A percentile compares a stretch with the other conserved stretches of the same genome.
Evolutionary conservation across 2,113 vertebrate species (phyloP).

Genomic region (Bungarus multicinctus): DNA sequence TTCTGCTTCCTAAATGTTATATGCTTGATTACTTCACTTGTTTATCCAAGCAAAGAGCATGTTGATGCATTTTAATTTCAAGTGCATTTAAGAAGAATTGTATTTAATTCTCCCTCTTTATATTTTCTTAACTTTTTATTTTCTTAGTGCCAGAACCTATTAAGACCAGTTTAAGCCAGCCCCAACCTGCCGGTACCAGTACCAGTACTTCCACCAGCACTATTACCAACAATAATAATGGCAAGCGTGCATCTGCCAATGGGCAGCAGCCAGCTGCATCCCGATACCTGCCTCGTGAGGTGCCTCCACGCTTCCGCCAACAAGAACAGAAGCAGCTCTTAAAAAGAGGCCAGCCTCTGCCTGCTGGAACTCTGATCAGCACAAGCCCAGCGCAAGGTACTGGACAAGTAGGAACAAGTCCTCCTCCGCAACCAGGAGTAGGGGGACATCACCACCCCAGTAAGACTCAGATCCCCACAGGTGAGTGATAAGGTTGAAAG

Average conservation of each 20-base stretch:
- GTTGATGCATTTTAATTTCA: not conserved
- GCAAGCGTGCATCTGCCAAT: slow-evolving; percentile 82
- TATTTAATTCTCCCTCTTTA: not conserved
- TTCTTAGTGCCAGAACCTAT: slow-evolving; percentile 91
- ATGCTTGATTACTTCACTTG: not conserved
- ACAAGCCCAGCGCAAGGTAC: slow-evolving; percentile 68
- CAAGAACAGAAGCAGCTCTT: slow-evolving; percentile 98
- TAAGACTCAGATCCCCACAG: slow-evolving; percentile 77
- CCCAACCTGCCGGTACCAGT: slow-evolving; percentile 84
- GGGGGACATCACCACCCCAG: slow-evolving; percentile 72
- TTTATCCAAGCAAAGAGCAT: not conserved
- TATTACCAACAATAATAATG: slow-evolving; percentile 87
- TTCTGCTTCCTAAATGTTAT: not conserved
- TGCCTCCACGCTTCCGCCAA: slow-evolving; percentile 96
- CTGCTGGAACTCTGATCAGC: slow-evolving; percentile 75
- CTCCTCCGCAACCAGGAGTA: slow-evolving; percentile 68
- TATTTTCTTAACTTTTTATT: slow-evolving; percentile 20
- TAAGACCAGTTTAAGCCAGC: slow-evolving; percentile 90
- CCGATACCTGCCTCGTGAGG: slow-evolving; percentile 94
- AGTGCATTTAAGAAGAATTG: not conserved
- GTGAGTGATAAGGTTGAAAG: slow-evolving; percentile 54
- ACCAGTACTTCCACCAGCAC: slow-evolving; percentile 84
- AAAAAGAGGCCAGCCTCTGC: slow-evolving; percentile 95
- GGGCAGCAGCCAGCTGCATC: slow-evolving; percentile 82
- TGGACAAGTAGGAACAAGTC: slow-evolving; percentile 71